Conservation (phyloP, 2,797 vertebrate species). For the Coregonus sp. region DNA sequence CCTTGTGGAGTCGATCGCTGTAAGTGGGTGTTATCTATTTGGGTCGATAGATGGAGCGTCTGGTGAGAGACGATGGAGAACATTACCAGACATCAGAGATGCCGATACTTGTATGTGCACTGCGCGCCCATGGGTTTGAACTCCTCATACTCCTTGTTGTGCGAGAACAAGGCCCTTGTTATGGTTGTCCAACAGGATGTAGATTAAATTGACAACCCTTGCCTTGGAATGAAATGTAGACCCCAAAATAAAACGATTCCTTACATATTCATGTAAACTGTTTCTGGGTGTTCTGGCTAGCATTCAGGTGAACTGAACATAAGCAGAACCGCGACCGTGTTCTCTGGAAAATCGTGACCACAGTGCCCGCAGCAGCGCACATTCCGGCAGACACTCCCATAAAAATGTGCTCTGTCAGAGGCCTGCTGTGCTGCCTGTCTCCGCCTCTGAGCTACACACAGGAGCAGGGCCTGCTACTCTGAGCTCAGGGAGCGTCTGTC, state of each 20-base stretch:
- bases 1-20: constrained; percentile 60
- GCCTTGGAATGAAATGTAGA: neutral
- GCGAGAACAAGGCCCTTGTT: neutral
- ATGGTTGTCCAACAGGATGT: constrained; percentile 44
- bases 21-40: constrained; percentile 50
- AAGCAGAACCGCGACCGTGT: constrained; percentile 32
- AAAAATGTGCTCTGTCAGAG: constrained; percentile 66
- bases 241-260: neutral
- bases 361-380: constrained; percentile 51
- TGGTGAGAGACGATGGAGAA: constrained; percentile 25
- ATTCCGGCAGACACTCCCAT: constrained; percentile 71
- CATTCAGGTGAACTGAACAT: constrained; percentile 14
- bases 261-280: neutral
- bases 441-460: constrained; percentile 43
- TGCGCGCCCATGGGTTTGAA: constrained; percentile 35
- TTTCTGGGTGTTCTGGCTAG: neutral
- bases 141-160: constrained; percentile 9
- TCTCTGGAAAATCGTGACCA: neutral
- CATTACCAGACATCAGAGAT: constrained; percentile 53
- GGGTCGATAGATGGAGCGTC: constrained; percentile 33
- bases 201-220: neutral
- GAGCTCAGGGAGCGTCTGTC: constrained; percentile 16
- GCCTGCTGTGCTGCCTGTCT: constrained; percentile 46
- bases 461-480: constrained; percentile 34
- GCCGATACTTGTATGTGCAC: neutral